Base-by-base conservation (phyloP, 2,797 vertebrate species). In the Periparus ater region DNA sequence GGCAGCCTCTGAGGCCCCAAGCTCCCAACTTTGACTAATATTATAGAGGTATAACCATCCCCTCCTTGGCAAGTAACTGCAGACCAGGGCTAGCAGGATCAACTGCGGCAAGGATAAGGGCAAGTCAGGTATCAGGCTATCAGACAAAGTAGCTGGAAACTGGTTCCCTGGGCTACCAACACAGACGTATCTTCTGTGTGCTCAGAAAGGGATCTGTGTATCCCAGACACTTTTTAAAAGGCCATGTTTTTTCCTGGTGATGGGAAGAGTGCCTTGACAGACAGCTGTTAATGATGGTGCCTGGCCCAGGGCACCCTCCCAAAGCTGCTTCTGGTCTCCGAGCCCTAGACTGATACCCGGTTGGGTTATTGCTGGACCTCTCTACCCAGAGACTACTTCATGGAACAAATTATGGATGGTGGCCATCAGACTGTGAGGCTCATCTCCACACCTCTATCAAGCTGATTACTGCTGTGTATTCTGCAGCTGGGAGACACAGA, bases 261-360 rank as follows among this genome's bases (percentile, higher is more conserved):
- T 70, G 25, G n/a, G 10, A 91, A 82, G 27, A 54, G 51, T 48
- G 17, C 25, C n/a, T 66, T 48, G 44, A 50, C 1, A 4, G 29
- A n/a, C 58, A 74, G 55, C 29, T 65, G 45, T 90, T 47, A 62
- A n/a, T 20, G 70, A 34, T 36, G 63, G 10, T 66, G 42, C 27
- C 65, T 75, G 61, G 57, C n/a, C 11, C 32, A 40, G 30, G 15
- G 13, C 7, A 51, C 36, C 42, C 40, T 79, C 63, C 61, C 45
- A 44, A 51, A 53, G 34, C 17, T 53, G 32, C 32, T 22, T 26
- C 29, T 74, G 54, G 9, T 36, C 23, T 85, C 72, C 38, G 17
- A 50, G 36, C 17, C 62, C 34, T 50, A 27, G 45, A 12, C 22
- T 2, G 3, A 20, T 45, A 51, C 2, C 3, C 17, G 0, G 0